Conservation (phyloP, 1,140 invertebrate species). For the Ceratoteleas bidentatus region DNA sequence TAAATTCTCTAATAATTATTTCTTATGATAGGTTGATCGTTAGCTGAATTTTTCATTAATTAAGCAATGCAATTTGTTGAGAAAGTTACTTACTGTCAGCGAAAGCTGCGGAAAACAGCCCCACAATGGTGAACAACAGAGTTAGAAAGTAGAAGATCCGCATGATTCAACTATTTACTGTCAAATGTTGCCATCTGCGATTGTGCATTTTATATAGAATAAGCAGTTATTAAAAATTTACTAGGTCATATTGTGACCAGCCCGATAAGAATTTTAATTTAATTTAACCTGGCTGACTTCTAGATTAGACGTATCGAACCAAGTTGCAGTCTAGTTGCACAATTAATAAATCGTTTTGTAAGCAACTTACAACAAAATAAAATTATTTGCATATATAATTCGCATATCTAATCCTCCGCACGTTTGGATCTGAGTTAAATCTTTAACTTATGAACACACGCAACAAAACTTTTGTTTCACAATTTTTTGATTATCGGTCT, state of each 20-base stretch:
- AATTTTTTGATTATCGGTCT: too few relatives aligned
- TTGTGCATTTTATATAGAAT: constrained; percentile 51
- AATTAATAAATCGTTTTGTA: not conserved
- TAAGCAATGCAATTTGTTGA: too few relatives aligned
- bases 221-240: constrained; percentile 9
- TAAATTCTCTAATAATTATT: not conserved
- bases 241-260: constrained; percentile 24
- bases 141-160: constrained; percentile 50
- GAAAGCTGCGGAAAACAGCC: constrained; percentile 37
- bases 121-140: constrained; percentile 43
- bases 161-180: constrained; percentile 44
- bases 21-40: too few relatives aligned
- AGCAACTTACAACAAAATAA: too few relatives aligned
- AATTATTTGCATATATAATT: too few relatives aligned
- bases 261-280: constrained; percentile 45
- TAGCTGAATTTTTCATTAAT: too few relatives aligned
- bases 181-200: constrained; percentile 20
- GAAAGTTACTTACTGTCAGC: constrained; percentile 38
- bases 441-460: too few relatives aligned
- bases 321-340: not conserved
- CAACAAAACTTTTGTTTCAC: too few relatives aligned
- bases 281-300: constrained; percentile 15
- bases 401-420: not conserved
- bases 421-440: not conserved
- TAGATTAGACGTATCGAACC: constrained; percentile 17